These are phyloP conservation scores for Xestia ashworthii DNA, from an alignment of 2,888 invertebrate species.

Conservation along the genomic window DNA sequence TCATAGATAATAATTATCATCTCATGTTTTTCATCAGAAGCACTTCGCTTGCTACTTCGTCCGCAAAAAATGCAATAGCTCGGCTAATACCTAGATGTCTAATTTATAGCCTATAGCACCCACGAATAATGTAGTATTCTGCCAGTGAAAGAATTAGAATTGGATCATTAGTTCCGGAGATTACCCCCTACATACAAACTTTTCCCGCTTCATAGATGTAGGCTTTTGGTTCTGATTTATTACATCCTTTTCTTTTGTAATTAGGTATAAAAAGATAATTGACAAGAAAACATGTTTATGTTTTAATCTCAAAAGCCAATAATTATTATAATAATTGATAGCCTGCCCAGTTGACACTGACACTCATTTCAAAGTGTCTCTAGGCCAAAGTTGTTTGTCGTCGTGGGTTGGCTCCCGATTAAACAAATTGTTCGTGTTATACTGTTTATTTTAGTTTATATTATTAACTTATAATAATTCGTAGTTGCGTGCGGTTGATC, in stretches of 20 bases:
- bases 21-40: not conserved
- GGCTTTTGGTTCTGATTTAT: not conserved
- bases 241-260: not conserved
- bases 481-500: slow-evolving; percentile 13
- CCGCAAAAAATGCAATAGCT: too few species aligned
- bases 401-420: too few species aligned
- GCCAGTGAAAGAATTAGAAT: too few species aligned
- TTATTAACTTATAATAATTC: slow-evolving; percentile 8
- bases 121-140: too few species aligned
- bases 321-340: slow-evolving; percentile 8
- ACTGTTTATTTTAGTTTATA: not conserved
- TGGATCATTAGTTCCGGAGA: too few species aligned
- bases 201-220: not conserved
- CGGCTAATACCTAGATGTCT: too few species aligned
- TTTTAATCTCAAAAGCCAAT: not conserved
- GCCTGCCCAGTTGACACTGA: not conserved
- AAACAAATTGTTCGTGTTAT: not conserved
- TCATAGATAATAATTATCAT: slow-evolving; percentile 1
- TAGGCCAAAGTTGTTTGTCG: not conserved
- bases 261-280: not conserved
- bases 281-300: not conserved
- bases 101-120: too few species aligned
- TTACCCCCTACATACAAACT: too few species aligned
- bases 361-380: not conserved
- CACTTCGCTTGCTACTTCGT: too few species aligned